These are phyloP conservation scores for Gasteruption jaculator DNA, from an alignment of 2,888 invertebrate genomes.

Conservation along the genomic window DNA sequence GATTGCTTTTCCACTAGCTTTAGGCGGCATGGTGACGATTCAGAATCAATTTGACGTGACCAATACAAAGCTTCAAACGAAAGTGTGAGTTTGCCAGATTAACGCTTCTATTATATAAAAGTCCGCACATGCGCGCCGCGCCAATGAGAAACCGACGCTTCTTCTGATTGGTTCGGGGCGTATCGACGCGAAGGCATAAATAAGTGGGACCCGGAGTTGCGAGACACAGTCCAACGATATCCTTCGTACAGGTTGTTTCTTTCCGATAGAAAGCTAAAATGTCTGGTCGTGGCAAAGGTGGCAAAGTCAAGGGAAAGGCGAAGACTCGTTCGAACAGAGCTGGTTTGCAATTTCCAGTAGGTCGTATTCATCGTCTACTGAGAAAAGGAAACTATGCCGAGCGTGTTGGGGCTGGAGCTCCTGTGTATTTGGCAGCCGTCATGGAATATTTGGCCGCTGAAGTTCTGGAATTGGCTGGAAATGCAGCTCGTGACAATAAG, in stretches of 20 bases:
- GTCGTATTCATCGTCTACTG: constrained; percentile 59
- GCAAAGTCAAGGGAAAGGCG: constrained; percentile 38
- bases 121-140: too few species aligned
- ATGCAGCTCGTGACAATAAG: constrained; percentile 67
- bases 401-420: constrained; percentile 56
- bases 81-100: too few species aligned
- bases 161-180: too few species aligned
- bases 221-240: too few species aligned
- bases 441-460: constrained; percentile 68
- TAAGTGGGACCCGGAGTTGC: too few species aligned
- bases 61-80: too few species aligned
- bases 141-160: too few species aligned
- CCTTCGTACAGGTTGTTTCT: too few species aligned
- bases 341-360: constrained; percentile 60
- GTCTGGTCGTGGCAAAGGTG: constrained; percentile 40
- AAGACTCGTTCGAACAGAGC: constrained; percentile 56
- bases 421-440: constrained; percentile 58
- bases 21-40: constrained; percentile 38
- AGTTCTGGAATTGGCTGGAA: constrained; percentile 64
- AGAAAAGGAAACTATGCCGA: constrained; percentile 63
- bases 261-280: constrained; percentile 21
- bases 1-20: constrained; percentile 47
- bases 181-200: too few species aligned
- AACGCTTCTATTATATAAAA: too few species aligned
- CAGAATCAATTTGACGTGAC: too few species aligned